Evolutionary conservation across 2,113 vertebrate genomes (phyloP).

Genomic region (Psammodynastes pulverulentus): DNA sequence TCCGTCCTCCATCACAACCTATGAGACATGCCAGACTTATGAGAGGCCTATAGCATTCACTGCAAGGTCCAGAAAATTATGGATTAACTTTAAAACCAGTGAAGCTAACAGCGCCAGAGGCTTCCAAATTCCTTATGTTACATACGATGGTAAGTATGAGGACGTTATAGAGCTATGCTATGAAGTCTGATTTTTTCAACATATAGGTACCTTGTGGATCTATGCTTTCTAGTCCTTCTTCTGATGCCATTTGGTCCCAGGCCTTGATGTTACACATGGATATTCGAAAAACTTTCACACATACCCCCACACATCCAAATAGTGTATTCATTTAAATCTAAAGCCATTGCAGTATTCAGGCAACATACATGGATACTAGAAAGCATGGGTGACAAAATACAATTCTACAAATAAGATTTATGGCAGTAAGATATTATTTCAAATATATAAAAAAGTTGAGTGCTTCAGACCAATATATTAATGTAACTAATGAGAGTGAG

Average conservation of each 20-base stretch:
- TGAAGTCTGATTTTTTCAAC: neutral
- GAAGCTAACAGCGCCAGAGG: slow-evolving; percentile 93
- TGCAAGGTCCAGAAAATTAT: slow-evolving; percentile 91
- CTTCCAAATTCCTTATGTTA: slow-evolving; percentile 97
- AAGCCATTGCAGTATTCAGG: neutral
- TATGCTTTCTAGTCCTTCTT: neutral
- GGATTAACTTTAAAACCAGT: slow-evolving; percentile 97
- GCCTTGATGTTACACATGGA: neutral
- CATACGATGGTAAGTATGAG: slow-evolving; percentile 84
- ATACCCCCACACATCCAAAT: neutral
- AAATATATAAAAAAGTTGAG: neutral
- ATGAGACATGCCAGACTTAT: slow-evolving; percentile 97
- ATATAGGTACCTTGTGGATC: neutral
- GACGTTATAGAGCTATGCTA: fast-evolving
- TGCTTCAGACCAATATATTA: neutral
- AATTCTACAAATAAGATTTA: neutral
- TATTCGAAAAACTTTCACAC: neutral
- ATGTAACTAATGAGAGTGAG: neutral
- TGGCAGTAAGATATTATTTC: neutral
- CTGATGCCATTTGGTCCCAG: neutral
- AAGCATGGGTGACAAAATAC: neutral
- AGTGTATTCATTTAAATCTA: neutral
- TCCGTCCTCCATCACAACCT: slow-evolving; percentile 94
- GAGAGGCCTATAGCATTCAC: slow-evolving; percentile 97
- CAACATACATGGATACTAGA: neutral